phyloP scores from a whole-genome alignment of 2,113 vertebrate species.

The Podilymbus podiceps region DNA sequence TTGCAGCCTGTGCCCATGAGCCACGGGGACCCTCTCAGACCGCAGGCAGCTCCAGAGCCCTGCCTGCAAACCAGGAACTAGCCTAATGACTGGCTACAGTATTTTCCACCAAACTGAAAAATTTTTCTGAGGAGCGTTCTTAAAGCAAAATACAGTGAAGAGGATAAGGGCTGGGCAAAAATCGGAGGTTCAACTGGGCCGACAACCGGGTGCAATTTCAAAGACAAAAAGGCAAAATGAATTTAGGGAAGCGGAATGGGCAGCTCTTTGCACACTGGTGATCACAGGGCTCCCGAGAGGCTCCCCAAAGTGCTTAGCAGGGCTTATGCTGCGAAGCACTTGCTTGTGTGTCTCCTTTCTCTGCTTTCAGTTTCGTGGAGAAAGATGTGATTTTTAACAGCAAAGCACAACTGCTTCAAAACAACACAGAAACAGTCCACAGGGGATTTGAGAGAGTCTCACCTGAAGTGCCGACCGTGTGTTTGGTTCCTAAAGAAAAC shows the following conservation, averaged over 20 bases:
- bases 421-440: background rate
- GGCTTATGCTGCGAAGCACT: background rate
- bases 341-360: background rate
- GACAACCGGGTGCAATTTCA: background rate
- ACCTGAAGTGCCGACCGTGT: background rate
- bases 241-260: background rate
- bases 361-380: background rate
- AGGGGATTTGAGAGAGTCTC: background rate
- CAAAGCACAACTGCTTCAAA: slow-evolving; percentile 1
- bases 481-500: background rate
- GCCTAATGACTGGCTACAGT: background rate
- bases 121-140: background rate
- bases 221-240: background rate
- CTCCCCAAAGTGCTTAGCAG: background rate
- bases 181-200: background rate
- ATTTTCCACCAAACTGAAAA: background rate
- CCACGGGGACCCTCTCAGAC: background rate
- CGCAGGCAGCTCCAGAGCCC: background rate
- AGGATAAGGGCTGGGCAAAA: background rate
- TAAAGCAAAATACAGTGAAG: background rate
- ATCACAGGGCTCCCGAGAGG: background rate
- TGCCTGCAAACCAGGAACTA: background rate
- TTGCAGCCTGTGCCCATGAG: background rate
- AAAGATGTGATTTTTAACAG: background rate
- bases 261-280: background rate